phyloP scores from a whole-genome alignment of 1,140 invertebrate species.

The Drosophila arizonae region DNA sequence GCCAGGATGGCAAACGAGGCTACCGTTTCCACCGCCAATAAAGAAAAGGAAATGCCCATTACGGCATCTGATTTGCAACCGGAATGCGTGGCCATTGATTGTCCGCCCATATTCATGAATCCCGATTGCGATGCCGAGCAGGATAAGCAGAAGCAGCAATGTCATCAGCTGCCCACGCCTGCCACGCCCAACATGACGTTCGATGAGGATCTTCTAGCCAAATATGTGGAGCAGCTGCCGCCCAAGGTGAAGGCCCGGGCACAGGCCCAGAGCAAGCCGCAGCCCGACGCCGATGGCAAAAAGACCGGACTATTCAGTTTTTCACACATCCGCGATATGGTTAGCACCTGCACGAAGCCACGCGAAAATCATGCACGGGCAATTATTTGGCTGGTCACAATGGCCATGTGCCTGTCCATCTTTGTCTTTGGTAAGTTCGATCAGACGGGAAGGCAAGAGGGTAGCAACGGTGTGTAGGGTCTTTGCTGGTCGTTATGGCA shows the following conservation, averaged over 20 bases:
- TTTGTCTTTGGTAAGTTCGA: slow-evolving; percentile 83
- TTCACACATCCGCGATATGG: slow-evolving; percentile 85
- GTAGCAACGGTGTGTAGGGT: too few species aligned
- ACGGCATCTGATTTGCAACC: slow-evolving; percentile 54
- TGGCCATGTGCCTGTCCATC: slow-evolving; percentile 84
- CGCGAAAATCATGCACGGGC: slow-evolving; percentile 85
- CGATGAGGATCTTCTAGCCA: slow-evolving; percentile 68
- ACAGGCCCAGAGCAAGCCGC: slow-evolving; percentile 4
- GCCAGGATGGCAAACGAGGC: slow-evolving; percentile 10
- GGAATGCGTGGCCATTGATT: slow-evolving; percentile 59
- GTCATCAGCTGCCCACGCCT: slow-evolving; percentile 50
- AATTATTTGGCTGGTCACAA: slow-evolving; percentile 86
- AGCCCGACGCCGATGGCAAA: slow-evolving; percentile 28
- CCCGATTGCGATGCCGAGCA: slow-evolving; percentile 6
- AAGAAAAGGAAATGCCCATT: slow-evolving; percentile 46
- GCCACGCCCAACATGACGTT: slow-evolving; percentile 63
- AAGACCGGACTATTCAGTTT: slow-evolving; percentile 84
- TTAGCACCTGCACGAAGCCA: slow-evolving; percentile 85
- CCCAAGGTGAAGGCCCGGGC: slow-evolving; percentile 44
- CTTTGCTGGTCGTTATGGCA: too few species aligned
- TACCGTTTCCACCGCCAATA: background rate
- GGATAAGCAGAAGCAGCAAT: background rate
- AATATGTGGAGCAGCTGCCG: slow-evolving; percentile 64
- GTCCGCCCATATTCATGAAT: slow-evolving; percentile 52
- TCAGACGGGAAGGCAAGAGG: slow-evolving; percentile 26